Percentiles rank a stretch among this genome's conserved stretches.
These are phyloP conservation scores for Lucifuga dentata DNA, from an alignment of 2,113 vertebrate species.

Conservation along the genomic window DNA sequence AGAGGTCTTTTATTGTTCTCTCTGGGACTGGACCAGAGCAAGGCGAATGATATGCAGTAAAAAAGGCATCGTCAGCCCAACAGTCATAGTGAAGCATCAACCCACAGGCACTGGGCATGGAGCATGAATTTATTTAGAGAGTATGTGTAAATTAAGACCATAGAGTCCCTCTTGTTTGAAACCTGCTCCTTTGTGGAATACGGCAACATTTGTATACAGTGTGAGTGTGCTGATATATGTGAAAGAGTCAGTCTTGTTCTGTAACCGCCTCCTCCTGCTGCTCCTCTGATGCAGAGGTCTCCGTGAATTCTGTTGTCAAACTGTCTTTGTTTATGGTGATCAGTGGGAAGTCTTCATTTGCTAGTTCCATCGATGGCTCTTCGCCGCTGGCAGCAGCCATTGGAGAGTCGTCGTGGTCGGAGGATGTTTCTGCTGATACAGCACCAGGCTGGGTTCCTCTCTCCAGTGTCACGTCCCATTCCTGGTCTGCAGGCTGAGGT, in stretches of 20 bases:
- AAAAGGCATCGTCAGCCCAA: constrained; percentile 77
- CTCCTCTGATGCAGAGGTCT: constrained; percentile 93
- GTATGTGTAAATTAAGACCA: constrained; percentile 50
- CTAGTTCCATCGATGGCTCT: constrained; percentile 14
- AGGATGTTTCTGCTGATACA: constrained; percentile 52
- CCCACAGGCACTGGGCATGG: constrained; percentile 79
- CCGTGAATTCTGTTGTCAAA: constrained; percentile 65
- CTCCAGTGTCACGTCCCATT: constrained; percentile 86
- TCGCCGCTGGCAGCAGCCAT: background rate
- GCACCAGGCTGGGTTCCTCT: constrained; percentile 80
- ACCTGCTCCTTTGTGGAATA: constrained; percentile 76
- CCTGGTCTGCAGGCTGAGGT: constrained; percentile 93
- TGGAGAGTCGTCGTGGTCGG: constrained; percentile 76
- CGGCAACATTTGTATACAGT: constrained; percentile 37
- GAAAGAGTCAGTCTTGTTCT: constrained; percentile 83
- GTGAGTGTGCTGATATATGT: constrained; percentile 20
- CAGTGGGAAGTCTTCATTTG: constrained; percentile 42
- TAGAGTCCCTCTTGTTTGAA: constrained; percentile 72
- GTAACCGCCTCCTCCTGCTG: constrained; percentile 79
- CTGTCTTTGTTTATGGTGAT: constrained; percentile 52
- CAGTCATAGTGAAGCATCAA: constrained; percentile 73
- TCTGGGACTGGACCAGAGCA: constrained; percentile 69
- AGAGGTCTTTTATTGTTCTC: constrained; percentile 80
- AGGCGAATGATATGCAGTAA: constrained; percentile 80
- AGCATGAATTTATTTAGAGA: constrained; percentile 50